Evolutionary conservation across 1,140 invertebrate genomes (phyloP).

Genomic region (Tetragonula clypearis): DNA sequence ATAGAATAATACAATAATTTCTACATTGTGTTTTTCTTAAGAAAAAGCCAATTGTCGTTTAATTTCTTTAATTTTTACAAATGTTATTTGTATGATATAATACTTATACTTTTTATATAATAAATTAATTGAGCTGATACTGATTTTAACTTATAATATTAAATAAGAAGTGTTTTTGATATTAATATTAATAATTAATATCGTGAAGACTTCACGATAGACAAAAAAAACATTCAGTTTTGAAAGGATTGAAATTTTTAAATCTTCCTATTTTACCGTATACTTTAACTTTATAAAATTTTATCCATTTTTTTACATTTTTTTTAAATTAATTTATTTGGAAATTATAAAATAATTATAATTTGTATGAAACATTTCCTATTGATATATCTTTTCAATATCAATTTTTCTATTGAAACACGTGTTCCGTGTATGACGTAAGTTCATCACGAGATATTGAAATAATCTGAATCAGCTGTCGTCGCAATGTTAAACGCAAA

Average conservation of each 20-base stretch:
- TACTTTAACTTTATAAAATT: no score
- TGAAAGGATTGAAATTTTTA: not conserved
- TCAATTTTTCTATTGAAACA: not conserved
- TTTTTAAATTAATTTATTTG: not conserved
- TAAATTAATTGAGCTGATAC: not conserved
- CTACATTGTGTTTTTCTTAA: not conserved
- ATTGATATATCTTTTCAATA: not conserved
- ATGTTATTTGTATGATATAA: not conserved
- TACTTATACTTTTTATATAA: not conserved
- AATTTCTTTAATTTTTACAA: not conserved
- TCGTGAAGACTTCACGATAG: no score
- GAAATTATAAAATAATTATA: not conserved
- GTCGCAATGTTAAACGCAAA: not conserved
- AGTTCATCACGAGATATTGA: slow-evolving; percentile 24
- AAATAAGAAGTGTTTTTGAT: not conserved
- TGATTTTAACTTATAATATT: not conserved
- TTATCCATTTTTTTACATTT: no score
- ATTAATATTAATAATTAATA: not conserved
- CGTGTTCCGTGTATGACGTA: slow-evolving; percentile 14
- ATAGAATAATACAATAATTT: slow-evolving; percentile 29
- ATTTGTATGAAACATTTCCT: not conserved
- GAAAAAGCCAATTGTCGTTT: not conserved
- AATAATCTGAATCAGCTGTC: slow-evolving; percentile 21
- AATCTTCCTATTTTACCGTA: not conserved
- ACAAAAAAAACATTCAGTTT: not conserved